A percentile compares a stretch with the other conserved stretches of the same genome.
These are phyloP conservation scores for Tenebrosternarchus preto DNA, from an alignment of 2,113 vertebrate genomes.

Conservation along the genomic window DNA sequence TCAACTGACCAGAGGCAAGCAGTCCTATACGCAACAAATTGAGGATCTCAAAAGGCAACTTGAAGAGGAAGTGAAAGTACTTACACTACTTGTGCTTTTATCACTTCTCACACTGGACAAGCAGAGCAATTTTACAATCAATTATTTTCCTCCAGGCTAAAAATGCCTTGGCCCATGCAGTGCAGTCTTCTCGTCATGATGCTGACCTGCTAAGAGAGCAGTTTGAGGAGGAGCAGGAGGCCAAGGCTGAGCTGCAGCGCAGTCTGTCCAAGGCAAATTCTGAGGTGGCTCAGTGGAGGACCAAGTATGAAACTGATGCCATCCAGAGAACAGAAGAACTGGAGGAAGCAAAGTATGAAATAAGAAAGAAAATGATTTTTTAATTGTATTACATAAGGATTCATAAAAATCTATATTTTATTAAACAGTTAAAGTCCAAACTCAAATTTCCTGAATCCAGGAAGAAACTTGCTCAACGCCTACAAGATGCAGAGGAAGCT, in stretches of 20 bases:
- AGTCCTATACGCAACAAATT: conserved; percentile 80
- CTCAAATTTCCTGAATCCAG: conserved; percentile 55
- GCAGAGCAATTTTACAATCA: background rate
- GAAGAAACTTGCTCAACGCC: conserved; percentile 82
- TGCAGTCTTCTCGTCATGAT: conserved; percentile 76
- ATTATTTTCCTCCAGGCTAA: conserved; percentile 49
- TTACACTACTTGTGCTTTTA: background rate
- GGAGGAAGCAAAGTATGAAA: conserved; percentile 71
- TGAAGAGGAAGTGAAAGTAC: conserved; percentile 78
- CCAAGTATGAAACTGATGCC: conserved; percentile 67
- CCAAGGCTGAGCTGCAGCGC: conserved; percentile 68
- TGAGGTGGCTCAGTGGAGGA: conserved; percentile 77
- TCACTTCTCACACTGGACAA: no score
- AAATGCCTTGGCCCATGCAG: conserved; percentile 70
- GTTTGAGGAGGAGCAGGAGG: conserved; percentile 63
- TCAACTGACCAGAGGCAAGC: conserved; percentile 81
- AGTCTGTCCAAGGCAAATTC: conserved; percentile 77
- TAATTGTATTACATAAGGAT: no score
- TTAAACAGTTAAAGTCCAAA: conserved; percentile 50
- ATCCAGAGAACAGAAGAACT: conserved; percentile 69
- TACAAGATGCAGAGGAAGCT: conserved; percentile 81
- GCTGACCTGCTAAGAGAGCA: conserved; percentile 75
- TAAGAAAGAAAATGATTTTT: background rate
- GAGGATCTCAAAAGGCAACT: conserved; percentile 85
- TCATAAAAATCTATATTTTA: background rate